Evolutionary conservation across 2,888 invertebrate genomes (phyloP).

Genomic region (Phrixothrix hirtus): DNA sequence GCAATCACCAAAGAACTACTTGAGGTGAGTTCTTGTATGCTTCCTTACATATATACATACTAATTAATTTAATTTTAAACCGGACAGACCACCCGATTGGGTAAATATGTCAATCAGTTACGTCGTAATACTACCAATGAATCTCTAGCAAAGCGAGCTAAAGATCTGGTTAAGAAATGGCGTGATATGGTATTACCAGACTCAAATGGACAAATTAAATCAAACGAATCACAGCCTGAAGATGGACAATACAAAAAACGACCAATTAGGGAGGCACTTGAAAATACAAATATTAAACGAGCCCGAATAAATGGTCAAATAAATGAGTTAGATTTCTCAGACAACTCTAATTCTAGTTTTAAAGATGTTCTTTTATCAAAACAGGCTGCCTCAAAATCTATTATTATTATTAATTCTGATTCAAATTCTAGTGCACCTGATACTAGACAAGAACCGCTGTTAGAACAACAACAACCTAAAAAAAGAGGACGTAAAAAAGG

Average conservation of each 20-base stretch:
- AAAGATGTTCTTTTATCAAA: too few species aligned
- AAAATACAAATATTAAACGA: constrained; percentile 51
- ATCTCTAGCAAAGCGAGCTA: constrained; percentile 83
- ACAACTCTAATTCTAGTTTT: constrained; percentile 56
- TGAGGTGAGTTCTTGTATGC: constrained; percentile 65
- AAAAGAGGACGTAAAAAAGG: constrained; percentile 65
- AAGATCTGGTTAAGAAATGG: constrained; percentile 91
- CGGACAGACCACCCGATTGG: constrained; percentile 86
- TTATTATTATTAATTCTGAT: constrained; percentile 53
- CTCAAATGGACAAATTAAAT: constrained; percentile 51
- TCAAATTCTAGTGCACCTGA: constrained; percentile 60
- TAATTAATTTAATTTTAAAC: background rate
- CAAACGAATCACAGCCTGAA: constrained; percentile 17
- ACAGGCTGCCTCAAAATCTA: constrained; percentile 32
- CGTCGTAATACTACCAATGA: constrained; percentile 85
- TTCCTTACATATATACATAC: background rate
- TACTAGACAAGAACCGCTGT: constrained; percentile 50
- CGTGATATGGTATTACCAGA: constrained; percentile 79
- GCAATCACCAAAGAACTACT: constrained; percentile 88
- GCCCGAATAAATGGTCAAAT: constrained; percentile 58
- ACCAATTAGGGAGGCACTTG: constrained; percentile 30
- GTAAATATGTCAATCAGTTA: constrained; percentile 90
- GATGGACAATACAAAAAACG: constrained; percentile 34
- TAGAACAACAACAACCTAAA: constrained; percentile 57
- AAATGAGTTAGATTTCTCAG: constrained; percentile 51